Evolutionary conservation across 2,113 vertebrate genomes (phyloP).

Genomic region (Callopanchax toddi): DNA sequence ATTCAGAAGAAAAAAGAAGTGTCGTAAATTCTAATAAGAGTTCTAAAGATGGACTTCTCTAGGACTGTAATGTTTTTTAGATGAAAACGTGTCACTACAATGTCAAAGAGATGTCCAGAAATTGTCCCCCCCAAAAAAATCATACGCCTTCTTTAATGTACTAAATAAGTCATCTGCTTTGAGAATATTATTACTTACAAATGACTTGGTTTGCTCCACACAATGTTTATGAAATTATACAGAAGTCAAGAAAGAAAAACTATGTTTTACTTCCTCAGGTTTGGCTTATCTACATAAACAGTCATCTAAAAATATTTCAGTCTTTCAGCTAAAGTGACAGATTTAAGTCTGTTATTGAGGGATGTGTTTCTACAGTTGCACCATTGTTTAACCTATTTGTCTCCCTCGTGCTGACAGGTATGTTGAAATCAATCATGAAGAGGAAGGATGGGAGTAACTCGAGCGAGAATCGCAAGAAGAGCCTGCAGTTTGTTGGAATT

Average conservation of each 20-base stretch:
- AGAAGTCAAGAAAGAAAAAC: too few species aligned
- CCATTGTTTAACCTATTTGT: conserved; percentile 12
- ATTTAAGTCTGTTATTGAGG: not conserved
- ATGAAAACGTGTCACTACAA: too few species aligned
- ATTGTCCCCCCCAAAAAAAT: not conserved
- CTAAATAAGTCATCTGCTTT: not conserved
- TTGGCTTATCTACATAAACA: not conserved
- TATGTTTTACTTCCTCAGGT: too few species aligned
- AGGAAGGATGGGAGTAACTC: conserved; percentile 82
- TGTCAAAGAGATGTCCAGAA: too few species aligned
- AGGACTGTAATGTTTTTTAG: too few species aligned
- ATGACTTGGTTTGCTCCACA: not conserved
- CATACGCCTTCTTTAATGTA: not conserved
- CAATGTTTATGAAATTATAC: too few species aligned
- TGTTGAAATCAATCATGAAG: conserved; percentile 97
- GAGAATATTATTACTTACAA: not conserved
- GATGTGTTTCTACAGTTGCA: conserved; percentile 4
- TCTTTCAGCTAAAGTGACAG: not conserved
- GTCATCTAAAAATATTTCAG: not conserved
- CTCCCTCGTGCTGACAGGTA: conserved; percentile 72
- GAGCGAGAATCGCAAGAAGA: conserved; percentile 85
- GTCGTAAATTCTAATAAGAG: too few species aligned
- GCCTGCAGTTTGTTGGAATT: conserved; percentile 93
- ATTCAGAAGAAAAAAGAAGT: too few species aligned
- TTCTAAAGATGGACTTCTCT: too few species aligned